These are phyloP conservation scores for Poeciliopsis gracilis DNA, from an alignment of 2,797 vertebrate genomes.

Conservation along the genomic window DNA sequence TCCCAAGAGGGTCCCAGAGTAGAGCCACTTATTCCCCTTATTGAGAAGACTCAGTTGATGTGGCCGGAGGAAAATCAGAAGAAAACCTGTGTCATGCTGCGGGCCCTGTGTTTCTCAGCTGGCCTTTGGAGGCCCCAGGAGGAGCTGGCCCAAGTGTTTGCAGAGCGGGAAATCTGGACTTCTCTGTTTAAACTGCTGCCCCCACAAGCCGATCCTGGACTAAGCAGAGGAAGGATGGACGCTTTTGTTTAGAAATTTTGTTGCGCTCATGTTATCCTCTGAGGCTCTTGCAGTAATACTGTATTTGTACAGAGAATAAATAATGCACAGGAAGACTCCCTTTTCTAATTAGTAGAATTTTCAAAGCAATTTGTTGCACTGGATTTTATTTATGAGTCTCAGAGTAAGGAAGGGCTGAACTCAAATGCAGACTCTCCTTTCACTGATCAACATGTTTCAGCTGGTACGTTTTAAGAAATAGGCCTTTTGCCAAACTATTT, in stretches of 20 bases:
- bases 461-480: conserved; percentile 25
- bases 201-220: neutral
- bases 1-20: neutral
- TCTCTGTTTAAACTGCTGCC: neutral
- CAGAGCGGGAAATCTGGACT: neutral
- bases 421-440: neutral
- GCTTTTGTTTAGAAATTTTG: neutral
- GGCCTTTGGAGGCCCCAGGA: neutral
- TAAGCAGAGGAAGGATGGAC: neutral
- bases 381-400: neutral
- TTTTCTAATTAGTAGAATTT: neutral
- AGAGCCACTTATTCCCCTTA: neutral
- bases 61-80: neutral
- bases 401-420: neutral
- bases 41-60: neutral
- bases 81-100: too few species aligned
- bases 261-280: neutral
- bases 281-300: neutral
- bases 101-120: neutral
- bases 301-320: neutral
- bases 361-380: neutral
- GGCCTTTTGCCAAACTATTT: conserved; percentile 57
- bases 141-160: neutral
- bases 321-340: neutral
- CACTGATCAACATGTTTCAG: conserved; percentile 15